Evolutionary conservation across 2,888 invertebrate genomes (phyloP), one percentile per base, ranked within the genome.

Genomic region (Calliscelio sp.): DNA sequence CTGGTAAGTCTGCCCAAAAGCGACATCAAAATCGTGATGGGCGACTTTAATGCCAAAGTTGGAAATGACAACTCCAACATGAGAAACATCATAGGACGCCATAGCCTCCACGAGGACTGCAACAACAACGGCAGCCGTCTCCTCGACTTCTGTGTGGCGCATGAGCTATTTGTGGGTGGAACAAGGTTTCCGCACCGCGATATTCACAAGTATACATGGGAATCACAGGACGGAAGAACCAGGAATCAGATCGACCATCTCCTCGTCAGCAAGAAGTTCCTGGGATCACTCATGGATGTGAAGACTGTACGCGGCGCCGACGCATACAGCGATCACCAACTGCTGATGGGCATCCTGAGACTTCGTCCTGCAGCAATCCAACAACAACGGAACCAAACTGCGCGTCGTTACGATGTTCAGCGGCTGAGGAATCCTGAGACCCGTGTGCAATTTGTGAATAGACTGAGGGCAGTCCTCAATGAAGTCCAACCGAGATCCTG

Each of bases 201-300:
- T 28, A 63, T 74, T 4, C 74, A 74, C 51, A 74, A 74, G 22
- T 74, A 74, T n/a, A 63, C 74, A 7, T 74, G 61, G 74, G n/a
- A 51, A 18, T 74, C 74, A 6, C 74, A 38, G 8, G 74, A 61
- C 18, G 63, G 74, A 38, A 14, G 2, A 0, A 78, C 70, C 6
- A 18, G 70, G 18, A 78, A 61, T 8, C 78, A 78, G 16, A 79
- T 79, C 28, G 53, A 79, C 55, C 65, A 79, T 22, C 10, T 70
- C 4, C 20, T 75, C 11, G 55, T 77, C 44, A 63, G 44, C 25
- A 55, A 53, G 16, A 61, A 49, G 35, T 77, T 68, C 18, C 38
- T 77, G 25, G 49, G 77, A 5, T 77, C 68, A 16, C 66, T 77
- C 1, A 7, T 14, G 1, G 59, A 77, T 22, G 77, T 66, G 49